Base-by-base conservation (phyloP, 2,888 invertebrate species). In the Sylvicola fuscatus region DNA sequence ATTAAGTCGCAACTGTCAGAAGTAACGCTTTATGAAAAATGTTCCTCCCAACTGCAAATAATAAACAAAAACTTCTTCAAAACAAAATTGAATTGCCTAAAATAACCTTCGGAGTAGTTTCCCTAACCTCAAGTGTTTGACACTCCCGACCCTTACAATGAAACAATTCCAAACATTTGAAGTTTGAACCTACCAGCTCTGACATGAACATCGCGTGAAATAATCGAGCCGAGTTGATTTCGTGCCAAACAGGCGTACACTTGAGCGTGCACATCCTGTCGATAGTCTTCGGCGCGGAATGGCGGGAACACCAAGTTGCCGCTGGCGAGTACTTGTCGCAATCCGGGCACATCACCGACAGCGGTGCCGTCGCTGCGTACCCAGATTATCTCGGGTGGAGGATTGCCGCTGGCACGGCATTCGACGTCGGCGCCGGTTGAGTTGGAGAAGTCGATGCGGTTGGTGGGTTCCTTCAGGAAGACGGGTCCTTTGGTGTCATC, bases 241-340 rank as follows among this genome's bases (percentile, higher is more conserved):
- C 78, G 72, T 8, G 92, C 90, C 44, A 86, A 66, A 56, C 93
- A 93, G 46, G 86, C 80, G 62, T 93, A 92, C 41, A 86, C 80
- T 61, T 89, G 87, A 41, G 89, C 86, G 56, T 93, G 92, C 33
- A 92, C 86, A 57, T 89, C 86, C 59, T 90, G 87, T 32, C 84
- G 72, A 53, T 90, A 92, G 56, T 86, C 84, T 58, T 86, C 84
- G 35, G 87, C 87, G 39, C 89, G 74, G 70, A 93, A 93, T 27
- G 92, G 89, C 40, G 87, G 87, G 57, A 93, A 90, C 35, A 87
- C 81, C 49, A 93, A 64, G 53, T 90, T 89, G 51, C 92, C 90
- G 59, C 92, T 90, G 37, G 86, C 78, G 48, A 86, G 53, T 48
- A 81, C 83, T 69, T 83, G 82, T 60, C 83, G 65, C 39, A 87